Evolutionary conservation across 2,888 invertebrate species (phyloP), one percentile per base, ranked within the genome.

Genomic region (Saturnia pavonia): DNA sequence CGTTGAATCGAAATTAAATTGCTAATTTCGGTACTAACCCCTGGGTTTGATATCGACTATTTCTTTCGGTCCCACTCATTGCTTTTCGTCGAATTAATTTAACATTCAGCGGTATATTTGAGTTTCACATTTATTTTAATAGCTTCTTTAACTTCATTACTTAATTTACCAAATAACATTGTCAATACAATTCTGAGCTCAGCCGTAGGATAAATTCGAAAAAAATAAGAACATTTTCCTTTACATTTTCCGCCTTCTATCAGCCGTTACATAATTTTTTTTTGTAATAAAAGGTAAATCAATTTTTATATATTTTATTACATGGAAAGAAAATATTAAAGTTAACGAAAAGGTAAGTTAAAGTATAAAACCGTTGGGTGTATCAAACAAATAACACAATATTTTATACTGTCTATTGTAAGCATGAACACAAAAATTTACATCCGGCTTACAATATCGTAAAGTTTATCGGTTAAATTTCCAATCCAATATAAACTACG

Each of bases 1-100:
- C 79, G 76, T 79, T 80, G 84, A 82, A 88, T 88, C 85, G 85
- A 86, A 89, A 89, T 88, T 89, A 87, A 88, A 88, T 89, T 88
- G 88, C 89, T 88, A 89, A 89, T 89, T 88, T 88, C 76, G 84
- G 83, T 85, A 83, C 86, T 88, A 85, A 85, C 83, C 83, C 83
- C 82, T 82, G 82, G 84, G 86, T 83, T 82, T 84, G 85, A 80
- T 87, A 87, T 87, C 83, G 87, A 86, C 83, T 81, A 79, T 77
- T 82, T 80, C 83, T 82, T 83, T 83, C 73, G 75, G 63, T 73
- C 42, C 57, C 34, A 57, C 63, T 69, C 71, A 68, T 70, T 73
- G 68, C 68, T 70, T 67, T 71, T 71, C 69, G 70, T 76, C 74
- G 83, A 84, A 84, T 85, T 85, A 83, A 85, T 86, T 85, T 82